A percentile compares a stretch with the other conserved stretches of the same genome.
Conservation (phyloP, 2,113 vertebrate genomes). For the Cyanistes caeruleus region DNA sequence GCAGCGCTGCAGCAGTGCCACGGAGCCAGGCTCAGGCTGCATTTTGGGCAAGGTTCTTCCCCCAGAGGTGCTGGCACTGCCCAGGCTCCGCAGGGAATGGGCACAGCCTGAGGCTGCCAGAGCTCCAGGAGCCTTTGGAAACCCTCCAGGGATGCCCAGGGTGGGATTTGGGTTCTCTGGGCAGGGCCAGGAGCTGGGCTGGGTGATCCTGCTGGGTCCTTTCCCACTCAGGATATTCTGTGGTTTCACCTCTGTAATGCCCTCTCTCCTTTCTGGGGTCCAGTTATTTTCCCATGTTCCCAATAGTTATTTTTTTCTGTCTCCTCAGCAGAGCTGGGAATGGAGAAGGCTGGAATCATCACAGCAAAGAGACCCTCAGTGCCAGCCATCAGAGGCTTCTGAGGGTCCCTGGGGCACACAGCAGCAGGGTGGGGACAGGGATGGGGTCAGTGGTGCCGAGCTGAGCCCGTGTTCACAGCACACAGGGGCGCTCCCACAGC, state of each 20-base stretch:
- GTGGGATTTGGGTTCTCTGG: neutral
- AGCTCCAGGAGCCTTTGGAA: neutral
- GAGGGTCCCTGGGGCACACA: conserved; percentile 26
- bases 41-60: fast-evolving
- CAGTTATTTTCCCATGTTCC: neutral
- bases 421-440: conserved; percentile 13
- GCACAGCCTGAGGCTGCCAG: neutral
- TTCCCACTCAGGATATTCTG: neutral
- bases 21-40: neutral
- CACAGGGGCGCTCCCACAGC: too few relatives aligned
- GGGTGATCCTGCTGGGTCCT: fast-evolving
- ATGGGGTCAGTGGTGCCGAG: conserved; percentile 27
- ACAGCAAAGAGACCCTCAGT: neutral
- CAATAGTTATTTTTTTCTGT: neutral
- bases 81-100: neutral
- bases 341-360: neutral
- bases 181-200: fast-evolving
- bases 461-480: neutral
- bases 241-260: neutral
- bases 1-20: fast-evolving
- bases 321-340: neutral
- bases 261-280: neutral
- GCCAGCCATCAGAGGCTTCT: conserved; percentile 41
- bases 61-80: neutral
- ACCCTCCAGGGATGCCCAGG: neutral